Percentiles rank a stretch among this genome's conserved stretches.
Evolutionary conservation across 64 coral and sea anemone species (phyloP).

Genomic region (Montipora foliosa): DNA sequence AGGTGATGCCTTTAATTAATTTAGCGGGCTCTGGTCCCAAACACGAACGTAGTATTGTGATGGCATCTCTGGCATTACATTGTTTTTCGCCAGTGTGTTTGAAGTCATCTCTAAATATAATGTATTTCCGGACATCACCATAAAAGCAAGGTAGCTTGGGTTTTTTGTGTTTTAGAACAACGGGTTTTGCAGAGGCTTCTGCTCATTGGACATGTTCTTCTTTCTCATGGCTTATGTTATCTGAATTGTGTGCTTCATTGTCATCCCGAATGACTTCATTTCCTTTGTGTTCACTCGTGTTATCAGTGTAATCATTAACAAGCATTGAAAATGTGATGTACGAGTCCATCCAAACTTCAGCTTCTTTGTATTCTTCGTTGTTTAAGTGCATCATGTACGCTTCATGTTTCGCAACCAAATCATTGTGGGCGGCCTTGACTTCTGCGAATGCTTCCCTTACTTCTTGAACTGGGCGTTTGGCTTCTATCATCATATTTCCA

Average conservation of each 20-base stretch:
- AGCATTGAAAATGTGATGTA: not conserved
- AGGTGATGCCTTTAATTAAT: too few species aligned
- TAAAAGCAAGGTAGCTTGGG: not conserved
- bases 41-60: constrained; percentile 20
- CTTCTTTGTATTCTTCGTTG: constrained; percentile 53
- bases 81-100: not conserved
- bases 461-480: constrained; percentile 25
- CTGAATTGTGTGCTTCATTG: not conserved
- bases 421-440: constrained; percentile 12
- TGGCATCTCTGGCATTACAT: constrained; percentile 61
- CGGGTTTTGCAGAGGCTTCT: not conserved
- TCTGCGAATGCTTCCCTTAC: not conserved
- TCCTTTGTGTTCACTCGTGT: not conserved
- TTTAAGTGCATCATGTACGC: constrained; percentile 46
- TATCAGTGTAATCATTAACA: constrained; percentile 4
- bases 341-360: constrained; percentile 58
- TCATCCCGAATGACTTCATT: not conserved
- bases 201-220: not conserved
- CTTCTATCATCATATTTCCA: not conserved
- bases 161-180: constrained; percentile 62
- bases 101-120: too few species aligned
- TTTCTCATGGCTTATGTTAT: not conserved
- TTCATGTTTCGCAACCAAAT: constrained; percentile 39
- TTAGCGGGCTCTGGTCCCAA: too few species aligned
- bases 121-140: too few species aligned